Evolutionary conservation across 2,888 invertebrate genomes (phyloP).

Genomic region (Drosophila kanekoi): DNA sequence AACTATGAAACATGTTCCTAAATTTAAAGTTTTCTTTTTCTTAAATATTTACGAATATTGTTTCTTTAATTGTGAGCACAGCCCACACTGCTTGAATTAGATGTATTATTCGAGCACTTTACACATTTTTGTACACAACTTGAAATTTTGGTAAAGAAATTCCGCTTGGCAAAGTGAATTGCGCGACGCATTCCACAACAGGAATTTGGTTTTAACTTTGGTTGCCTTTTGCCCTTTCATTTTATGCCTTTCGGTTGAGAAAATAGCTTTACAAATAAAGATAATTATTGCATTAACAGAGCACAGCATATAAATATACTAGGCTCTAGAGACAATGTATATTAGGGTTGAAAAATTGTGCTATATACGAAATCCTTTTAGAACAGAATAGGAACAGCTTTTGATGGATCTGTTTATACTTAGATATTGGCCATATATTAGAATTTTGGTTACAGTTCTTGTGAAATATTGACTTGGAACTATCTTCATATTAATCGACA

Average conservation of each 20-base stretch:
- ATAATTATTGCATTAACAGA: slow-evolving; percentile 59
- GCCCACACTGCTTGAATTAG: slow-evolving; percentile 40
- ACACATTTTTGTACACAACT: slow-evolving; percentile 53
- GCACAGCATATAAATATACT: slow-evolving; percentile 12
- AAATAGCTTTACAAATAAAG: slow-evolving; percentile 56
- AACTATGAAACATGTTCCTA: neutral
- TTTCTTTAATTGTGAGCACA: slow-evolving; percentile 29
- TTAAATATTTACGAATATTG: slow-evolving; percentile 12
- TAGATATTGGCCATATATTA: too few relatives aligned
- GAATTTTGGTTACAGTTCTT: too few relatives aligned
- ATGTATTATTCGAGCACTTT: slow-evolving; percentile 42
- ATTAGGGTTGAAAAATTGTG: neutral
- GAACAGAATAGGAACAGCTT: too few relatives aligned
- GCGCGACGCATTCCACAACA: slow-evolving; percentile 60
- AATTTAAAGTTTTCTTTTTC: neutral
- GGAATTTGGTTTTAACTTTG: slow-evolving; percentile 60
- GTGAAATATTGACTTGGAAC: too few relatives aligned
- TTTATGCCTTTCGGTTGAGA: slow-evolving; percentile 29
- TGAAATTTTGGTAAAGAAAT: slow-evolving; percentile 60
- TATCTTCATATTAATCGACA: too few relatives aligned
- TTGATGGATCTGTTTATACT: too few relatives aligned
- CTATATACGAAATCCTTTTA: neutral
- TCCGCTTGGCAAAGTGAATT: slow-evolving; percentile 63
- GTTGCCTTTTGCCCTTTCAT: slow-evolving; percentile 46
- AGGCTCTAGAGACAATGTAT: slow-evolving; percentile 2